Conservation (phyloP, 2,113 vertebrate genomes). For the Arothron firmamentum region DNA sequence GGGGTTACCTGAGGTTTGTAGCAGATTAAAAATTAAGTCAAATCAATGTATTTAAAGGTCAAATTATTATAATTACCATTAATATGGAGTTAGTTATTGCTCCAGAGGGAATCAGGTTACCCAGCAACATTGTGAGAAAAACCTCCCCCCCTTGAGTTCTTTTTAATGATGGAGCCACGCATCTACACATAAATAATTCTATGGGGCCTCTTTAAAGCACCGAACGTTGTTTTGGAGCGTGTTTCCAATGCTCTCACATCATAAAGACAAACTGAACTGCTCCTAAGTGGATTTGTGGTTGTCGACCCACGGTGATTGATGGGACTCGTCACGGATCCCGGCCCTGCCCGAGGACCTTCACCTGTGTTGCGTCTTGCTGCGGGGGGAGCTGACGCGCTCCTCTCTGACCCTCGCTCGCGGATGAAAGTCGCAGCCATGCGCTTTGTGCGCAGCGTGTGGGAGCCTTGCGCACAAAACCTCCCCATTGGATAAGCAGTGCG, state of each 20-base stretch:
- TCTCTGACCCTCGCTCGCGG: constrained; percentile 19
- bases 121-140: too few relatives aligned
- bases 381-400: constrained; percentile 9
- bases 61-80: too few relatives aligned
- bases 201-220: too few relatives aligned
- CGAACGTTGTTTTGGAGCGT: too few relatives aligned
- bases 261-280: neutral
- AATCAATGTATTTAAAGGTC: neutral
- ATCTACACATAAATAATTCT: too few relatives aligned
- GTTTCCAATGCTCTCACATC: too few relatives aligned
- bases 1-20: neutral
- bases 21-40: neutral
- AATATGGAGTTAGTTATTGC: too few relatives aligned
- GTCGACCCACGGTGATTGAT: constrained; percentile 34
- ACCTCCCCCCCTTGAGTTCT: too few relatives aligned
- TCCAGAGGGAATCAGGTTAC: too few relatives aligned
- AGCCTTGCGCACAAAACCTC: constrained; percentile 30
- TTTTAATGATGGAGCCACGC: too few relatives aligned
- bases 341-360: constrained; percentile 15
- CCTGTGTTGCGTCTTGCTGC: constrained; percentile 22
- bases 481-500: constrained; percentile 56
- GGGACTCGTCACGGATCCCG: constrained; percentile 17
- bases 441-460: constrained; percentile 10
- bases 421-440: constrained; percentile 36
- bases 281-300: constrained; percentile 5